Evolutionary conservation across 2,113 vertebrate genomes (phyloP), one percentile per base, ranked within the genome.

Genomic region (Notechis scutatus): DNA sequence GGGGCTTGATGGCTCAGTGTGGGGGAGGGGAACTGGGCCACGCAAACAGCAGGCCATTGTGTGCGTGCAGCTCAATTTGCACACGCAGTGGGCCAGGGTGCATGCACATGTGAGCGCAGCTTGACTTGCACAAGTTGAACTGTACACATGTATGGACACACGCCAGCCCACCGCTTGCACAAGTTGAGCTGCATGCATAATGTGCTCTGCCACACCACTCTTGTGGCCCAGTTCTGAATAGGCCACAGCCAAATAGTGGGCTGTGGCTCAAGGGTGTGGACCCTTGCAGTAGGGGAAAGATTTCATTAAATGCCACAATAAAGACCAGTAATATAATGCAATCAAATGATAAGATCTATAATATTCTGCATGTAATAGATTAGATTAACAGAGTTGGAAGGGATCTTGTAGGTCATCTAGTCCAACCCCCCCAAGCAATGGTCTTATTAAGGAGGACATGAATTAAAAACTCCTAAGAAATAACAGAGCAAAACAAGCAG

Each of bases 301-400:
- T 1, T 29, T 81, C 52, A 0, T 0, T 88, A 47, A 93, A 74
- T 56, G 20, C 23, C 92, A 94, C 96, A 91, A 56, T 93, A 94
- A 96, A 94, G 92, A 34, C 4, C 14, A 12, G 45, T 47, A 8
- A 56, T 47, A 87, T 34, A 92, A 47, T n/a, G 24, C 85, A 89
- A 57, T 29, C 42, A 39, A 81, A 92, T 89, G 14, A 18, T 18
- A 81, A 81, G n/a, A 69, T 24, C 20, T 52, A 26, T 42, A 87
- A 87, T 24, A 50, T 26, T 87, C 45, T 24, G 42, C 23, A 87
- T 29, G 24, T 39, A 74, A 39, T 74, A 50, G 47, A 50, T 50
- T 50, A 50, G 47, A 50, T 50, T 50, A 50, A 47, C 47, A 50
- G 47, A 50, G 47, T 50, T 50, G 8, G 47, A 50, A 50, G 47